Evolutionary conservation across 1,140 invertebrate genomes (phyloP), one percentile per base, ranked within the genome.

Genomic region (Formica selysi): DNA sequence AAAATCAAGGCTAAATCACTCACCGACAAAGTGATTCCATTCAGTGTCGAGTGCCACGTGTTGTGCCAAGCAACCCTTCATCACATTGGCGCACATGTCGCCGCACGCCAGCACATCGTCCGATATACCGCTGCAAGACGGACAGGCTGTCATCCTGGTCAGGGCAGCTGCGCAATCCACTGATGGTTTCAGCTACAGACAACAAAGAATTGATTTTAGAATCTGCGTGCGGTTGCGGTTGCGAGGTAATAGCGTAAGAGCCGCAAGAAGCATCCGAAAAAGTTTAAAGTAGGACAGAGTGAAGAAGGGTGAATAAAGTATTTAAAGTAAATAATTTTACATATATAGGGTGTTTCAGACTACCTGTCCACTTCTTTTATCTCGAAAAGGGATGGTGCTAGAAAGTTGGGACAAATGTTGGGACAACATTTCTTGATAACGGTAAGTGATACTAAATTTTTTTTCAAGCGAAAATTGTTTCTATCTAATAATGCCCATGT

Each of bases 1-100:
- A 70, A 67, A 76, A 83, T 59, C 16, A 48, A 51, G 19, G 41
- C 73, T 41, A 85, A 90, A 87, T 84, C 83, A 96, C 97, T 97
- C 93, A 98, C 98, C 97, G 85, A 99, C 97, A 96, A 98, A 99
- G 79, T 97, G 97, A 95, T 98, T 98, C 99, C 99, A 99, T 91
- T 98, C 97, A 74, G 96, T 95, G 84, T 98, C 97, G 57, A 99
- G 96, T 92, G 98, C 97, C 5, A 97, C 96, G 93, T 98, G 97
- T 92, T 98, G 96, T 16, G 97, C 97, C 38, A 99, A 96, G 94
- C 99, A 99, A 65, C 97, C 98, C 93, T 98, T 97, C 96, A 99
- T 97, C 36, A 98, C 98, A 94, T 98, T 98, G 48, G 97, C 95
- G 93, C 98, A 99, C 95, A 98, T 98, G 86, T 97, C 97, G 87